These are phyloP conservation scores for Agrochola circellaris DNA, from an alignment of 2,888 invertebrate genomes.

Conservation along the genomic window DNA sequence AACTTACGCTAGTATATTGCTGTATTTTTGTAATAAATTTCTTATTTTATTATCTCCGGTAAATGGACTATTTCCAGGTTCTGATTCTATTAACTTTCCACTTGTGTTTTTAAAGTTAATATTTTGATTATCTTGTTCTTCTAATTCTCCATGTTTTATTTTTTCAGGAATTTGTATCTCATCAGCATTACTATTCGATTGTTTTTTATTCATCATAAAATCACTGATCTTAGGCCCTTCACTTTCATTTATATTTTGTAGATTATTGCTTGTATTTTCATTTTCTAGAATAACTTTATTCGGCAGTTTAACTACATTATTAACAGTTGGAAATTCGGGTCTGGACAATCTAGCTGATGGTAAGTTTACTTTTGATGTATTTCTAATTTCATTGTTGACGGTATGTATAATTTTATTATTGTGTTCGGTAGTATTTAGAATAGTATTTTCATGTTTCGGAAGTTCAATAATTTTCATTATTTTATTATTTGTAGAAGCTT, in stretches of 20 bases:
- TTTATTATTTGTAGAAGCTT: constrained; percentile 17
- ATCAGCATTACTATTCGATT: background rate
- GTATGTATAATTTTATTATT: background rate
- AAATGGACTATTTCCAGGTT: background rate
- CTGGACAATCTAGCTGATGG: background rate
- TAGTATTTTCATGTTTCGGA: background rate
- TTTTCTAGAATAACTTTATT: background rate
- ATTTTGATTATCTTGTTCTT: background rate
- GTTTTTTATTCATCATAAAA: background rate
- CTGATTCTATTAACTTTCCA: constrained; percentile 7
- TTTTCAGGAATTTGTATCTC: background rate
- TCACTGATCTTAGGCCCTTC: background rate
- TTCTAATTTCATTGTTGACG: background rate
- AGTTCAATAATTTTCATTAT: constrained; percentile 5
- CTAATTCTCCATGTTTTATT: background rate
- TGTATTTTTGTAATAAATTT: constrained; percentile 80
- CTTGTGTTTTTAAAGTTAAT: background rate
- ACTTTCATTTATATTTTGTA: background rate
- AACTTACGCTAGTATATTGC: constrained; percentile 74
- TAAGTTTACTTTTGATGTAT: constrained; percentile 15
- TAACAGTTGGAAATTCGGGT: background rate
- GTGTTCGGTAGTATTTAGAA: background rate
- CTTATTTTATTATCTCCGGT: constrained; percentile 62
- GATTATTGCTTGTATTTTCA: background rate
- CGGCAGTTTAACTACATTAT: background rate